phyloP scores from a whole-genome alignment of 2,888 invertebrate species.

The Doris montereyensis region DNA sequence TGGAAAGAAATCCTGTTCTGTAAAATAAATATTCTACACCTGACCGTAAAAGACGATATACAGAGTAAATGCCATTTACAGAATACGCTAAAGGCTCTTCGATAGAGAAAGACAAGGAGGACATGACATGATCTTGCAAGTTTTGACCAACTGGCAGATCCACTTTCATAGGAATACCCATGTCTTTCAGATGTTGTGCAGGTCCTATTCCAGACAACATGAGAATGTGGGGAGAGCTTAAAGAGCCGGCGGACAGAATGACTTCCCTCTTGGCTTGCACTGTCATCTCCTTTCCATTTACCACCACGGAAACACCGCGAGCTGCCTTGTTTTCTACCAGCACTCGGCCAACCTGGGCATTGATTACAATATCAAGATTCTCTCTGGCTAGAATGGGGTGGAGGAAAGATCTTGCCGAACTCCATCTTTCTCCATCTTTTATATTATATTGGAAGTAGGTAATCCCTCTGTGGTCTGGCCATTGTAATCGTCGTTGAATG shows the following conservation, averaged over 20 bases:
- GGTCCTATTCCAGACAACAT: constrained; percentile 9
- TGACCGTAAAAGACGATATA: too few relatives aligned
- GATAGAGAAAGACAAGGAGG: constrained; percentile 14
- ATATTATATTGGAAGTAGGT: constrained; percentile 50
- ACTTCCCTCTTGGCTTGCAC: constrained; percentile 60
- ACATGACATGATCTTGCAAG: constrained; percentile 61
- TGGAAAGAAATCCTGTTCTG: neutral
- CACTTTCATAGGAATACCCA: constrained; percentile 55
- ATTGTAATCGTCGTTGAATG: constrained; percentile 6
- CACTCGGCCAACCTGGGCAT: constrained; percentile 48
- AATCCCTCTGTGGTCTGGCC: constrained; percentile 43
- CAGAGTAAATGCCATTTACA: neutral
- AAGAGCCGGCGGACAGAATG: constrained; percentile 69
- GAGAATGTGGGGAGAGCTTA: neutral
- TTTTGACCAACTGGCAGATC: constrained; percentile 69
- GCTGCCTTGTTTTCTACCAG: constrained; percentile 54
- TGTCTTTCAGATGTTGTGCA: neutral
- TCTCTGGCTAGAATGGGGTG: constrained; percentile 53
- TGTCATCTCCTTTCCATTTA: constrained; percentile 44
- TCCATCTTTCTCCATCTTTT: constrained; percentile 59
- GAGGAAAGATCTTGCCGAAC: constrained; percentile 64
- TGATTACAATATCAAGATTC: constrained; percentile 57
- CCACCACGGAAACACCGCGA: constrained; percentile 56
- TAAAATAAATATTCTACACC: neutral
- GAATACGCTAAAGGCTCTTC: neutral